Percentiles rank a stretch among this genome's conserved stretches.
Evolutionary conservation across 2,888 invertebrate genomes (phyloP).

Genomic region (Dryocosmus kuriphilus): DNA sequence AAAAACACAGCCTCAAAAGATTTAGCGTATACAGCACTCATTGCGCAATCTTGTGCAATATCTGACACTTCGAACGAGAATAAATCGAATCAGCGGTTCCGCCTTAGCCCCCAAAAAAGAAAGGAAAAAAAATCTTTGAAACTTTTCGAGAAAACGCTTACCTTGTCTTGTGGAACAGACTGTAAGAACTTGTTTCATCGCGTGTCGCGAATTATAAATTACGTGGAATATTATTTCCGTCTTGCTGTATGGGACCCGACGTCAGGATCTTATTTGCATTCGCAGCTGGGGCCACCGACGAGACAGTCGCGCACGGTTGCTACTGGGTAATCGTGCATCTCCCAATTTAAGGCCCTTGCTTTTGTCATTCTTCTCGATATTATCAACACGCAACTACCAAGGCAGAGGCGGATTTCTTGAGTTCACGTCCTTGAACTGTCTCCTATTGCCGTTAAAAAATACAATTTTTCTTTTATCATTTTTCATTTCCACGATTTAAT

Average conservation of each 20-base stretch:
- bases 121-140: too few relatives aligned
- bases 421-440: constrained; percentile 8
- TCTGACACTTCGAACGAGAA: too few relatives aligned
- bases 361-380: constrained; percentile 18
- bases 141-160: too few relatives aligned
- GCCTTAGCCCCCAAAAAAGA: too few relatives aligned
- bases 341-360: constrained; percentile 17
- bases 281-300: constrained; percentile 11
- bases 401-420: background rate
- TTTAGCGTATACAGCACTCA: too few relatives aligned
- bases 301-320: constrained; percentile 1
- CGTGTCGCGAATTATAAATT: constrained; percentile 26
- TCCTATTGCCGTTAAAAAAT: background rate
- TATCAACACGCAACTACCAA: constrained; percentile 12
- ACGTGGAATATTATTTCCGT: constrained; percentile 23
- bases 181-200: constrained; percentile 10
- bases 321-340: constrained; percentile 23
- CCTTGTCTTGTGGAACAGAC: too few relatives aligned
- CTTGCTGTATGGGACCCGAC: constrained; percentile 6
- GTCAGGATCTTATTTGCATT: constrained; percentile 17
- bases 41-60: too few relatives aligned
- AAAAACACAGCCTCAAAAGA: too few relatives aligned
- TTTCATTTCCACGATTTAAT: too few relatives aligned
- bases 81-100: too few relatives aligned
- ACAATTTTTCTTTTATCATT: background rate